These are phyloP conservation scores for Darevskia mixta DNA, from an alignment of 2,797 vertebrate genomes.

Conservation along the genomic window DNA sequence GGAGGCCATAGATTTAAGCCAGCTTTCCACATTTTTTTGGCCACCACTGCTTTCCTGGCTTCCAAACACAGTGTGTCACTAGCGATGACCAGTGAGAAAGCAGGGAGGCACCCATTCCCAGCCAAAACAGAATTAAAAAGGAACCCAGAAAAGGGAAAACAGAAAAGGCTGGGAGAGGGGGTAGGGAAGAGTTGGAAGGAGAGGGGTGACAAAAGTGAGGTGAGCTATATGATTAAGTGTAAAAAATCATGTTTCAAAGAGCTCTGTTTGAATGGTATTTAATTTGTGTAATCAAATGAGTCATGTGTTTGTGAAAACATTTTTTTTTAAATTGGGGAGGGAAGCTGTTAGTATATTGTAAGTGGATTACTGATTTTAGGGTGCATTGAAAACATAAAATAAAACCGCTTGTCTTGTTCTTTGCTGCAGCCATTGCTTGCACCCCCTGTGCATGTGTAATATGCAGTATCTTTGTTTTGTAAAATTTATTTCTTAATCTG, in stretches of 20 bases:
- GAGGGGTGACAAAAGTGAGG: neutral
- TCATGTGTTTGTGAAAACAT: neutral
- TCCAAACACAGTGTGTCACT: neutral
- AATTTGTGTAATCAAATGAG: neutral
- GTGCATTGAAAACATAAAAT: neutral
- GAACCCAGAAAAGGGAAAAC: neutral
- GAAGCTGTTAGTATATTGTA: neutral
- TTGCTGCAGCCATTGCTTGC: slow-evolving; percentile 17
- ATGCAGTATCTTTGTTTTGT: slow-evolving; percentile 33
- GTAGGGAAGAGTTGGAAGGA: neutral
- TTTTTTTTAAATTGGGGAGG: too few species aligned
- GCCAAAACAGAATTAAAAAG: neutral
- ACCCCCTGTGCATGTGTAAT: slow-evolving; percentile 39
- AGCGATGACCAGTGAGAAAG: too few species aligned
- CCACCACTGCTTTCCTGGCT: neutral
- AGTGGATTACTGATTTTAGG: neutral
- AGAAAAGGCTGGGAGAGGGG: neutral
- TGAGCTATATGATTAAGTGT: neutral
- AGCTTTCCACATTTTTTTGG: too few species aligned
- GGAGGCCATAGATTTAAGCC: too few species aligned
- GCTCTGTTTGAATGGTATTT: neutral
- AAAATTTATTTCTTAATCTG: slow-evolving; percentile 41
- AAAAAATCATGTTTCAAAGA: neutral
- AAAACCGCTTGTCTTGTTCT: neutral
- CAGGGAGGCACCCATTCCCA: neutral